Conservation (phyloP, 2,888 invertebrate species). For the Drosophila monieri region DNA sequence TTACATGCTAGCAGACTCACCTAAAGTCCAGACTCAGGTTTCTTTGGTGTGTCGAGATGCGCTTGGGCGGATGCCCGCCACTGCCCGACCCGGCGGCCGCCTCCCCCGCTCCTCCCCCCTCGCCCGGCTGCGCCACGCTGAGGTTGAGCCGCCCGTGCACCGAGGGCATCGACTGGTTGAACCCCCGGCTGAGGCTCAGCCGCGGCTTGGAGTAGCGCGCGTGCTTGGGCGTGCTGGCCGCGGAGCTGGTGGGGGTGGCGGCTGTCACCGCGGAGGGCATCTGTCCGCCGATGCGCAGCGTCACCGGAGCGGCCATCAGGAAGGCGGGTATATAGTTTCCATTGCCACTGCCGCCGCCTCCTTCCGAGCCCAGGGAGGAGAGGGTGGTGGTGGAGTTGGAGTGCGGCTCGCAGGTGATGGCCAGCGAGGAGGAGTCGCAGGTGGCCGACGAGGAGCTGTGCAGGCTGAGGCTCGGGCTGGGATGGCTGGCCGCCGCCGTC, state of each 20-base stretch:
- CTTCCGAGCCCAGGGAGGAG: slow-evolving; percentile 55
- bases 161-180: slow-evolving; percentile 83
- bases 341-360: slow-evolving; percentile 38
- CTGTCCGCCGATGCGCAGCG: slow-evolving; percentile 76
- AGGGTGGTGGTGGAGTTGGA: slow-evolving; percentile 49
- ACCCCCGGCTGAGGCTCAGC: slow-evolving; percentile 82
- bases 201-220: slow-evolving; percentile 83
- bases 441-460: slow-evolving; percentile 57
- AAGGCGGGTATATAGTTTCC: slow-evolving; percentile 77
- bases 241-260: slow-evolving; percentile 64
- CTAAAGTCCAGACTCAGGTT: slow-evolving; percentile 95
- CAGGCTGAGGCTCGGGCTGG: slow-evolving; percentile 78
- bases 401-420: slow-evolving; percentile 47
- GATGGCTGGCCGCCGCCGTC: slow-evolving; percentile 1
- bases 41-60: slow-evolving; percentile 89
- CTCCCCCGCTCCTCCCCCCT: slow-evolving; percentile 34
- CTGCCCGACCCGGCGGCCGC: slow-evolving; percentile 31
- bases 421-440: slow-evolving; percentile 24
- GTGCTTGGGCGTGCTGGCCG: slow-evolving; percentile 82
- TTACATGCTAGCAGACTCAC: slow-evolving; percentile 83
- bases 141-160: slow-evolving; percentile 83
- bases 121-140: slow-evolving; percentile 57
- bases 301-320: slow-evolving; percentile 73
- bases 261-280: slow-evolving; percentile 28
- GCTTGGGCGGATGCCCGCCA: slow-evolving; percentile 77